Base-by-base conservation (phyloP, 23 tunicate genomes). In the Clavelina lepadiformis region DNA sequence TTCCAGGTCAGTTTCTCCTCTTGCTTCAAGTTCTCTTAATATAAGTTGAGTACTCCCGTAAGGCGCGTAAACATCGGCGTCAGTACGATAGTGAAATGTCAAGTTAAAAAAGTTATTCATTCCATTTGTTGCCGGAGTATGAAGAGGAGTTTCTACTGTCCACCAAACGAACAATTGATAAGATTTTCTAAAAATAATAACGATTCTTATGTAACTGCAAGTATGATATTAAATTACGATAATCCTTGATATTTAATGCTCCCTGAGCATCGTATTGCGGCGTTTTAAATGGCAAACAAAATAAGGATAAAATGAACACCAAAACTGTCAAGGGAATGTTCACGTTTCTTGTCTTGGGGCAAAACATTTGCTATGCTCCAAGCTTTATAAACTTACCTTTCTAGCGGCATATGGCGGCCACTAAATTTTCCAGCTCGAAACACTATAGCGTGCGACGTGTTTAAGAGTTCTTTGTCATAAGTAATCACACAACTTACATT, bases 51-150 rank as follows among this genome's bases (percentile, higher is more conserved):
- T 89, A 57, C 97, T 89, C 41, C 97, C 97, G 62, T 89, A 89
- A 0, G 97, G 97, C 25, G 97, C 83, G 71, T 89, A 89, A 26
- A 89, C 81, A 28, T 77, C 97, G 0, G 97, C 81, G 64, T 89
- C 97, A 3, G 71, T 32, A 3, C 97, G 89, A 47, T 89, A 89
- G 30, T 79, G 69, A 56, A 89, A 75, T 1, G 97, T 81, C 35
- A 89, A 50, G 60, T 89, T 89, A 70, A 71, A 89, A 28, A 44
- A 55, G 35, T 68, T 41, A 33, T 88, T 81, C 45, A 66, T 47
- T 3, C 34, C 35, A 6, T n/a, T 3, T 19, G 31, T 36, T 0
- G 67, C 34, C 8, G 72, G 79, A 36, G 68, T 32, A 51, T 89
- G 88, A 32, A 82, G 68, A 5, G 89, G 89, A 46, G 81, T 89